phyloP scores from a whole-genome alignment of 2,113 vertebrate genomes.

The Theristicus caerulescens region DNA sequence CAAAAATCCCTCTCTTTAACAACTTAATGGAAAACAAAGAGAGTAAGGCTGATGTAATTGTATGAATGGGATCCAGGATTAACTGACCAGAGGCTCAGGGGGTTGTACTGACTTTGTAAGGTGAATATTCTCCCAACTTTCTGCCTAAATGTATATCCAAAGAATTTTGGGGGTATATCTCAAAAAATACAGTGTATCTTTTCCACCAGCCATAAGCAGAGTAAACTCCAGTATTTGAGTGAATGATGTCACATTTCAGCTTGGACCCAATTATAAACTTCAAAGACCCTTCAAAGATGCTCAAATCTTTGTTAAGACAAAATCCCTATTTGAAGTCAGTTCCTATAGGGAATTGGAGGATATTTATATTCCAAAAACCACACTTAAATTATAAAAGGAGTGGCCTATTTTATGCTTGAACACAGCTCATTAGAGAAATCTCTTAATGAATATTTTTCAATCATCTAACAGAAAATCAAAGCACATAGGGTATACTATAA shows the following conservation, averaged over 20 bases:
- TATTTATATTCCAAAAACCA: conserved; percentile 24
- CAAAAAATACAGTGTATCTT: background rate
- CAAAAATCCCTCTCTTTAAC: background rate
- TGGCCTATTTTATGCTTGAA: conserved; percentile 60
- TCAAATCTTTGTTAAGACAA: conserved; percentile 58
- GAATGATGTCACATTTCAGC: background rate
- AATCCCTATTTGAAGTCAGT: conserved; percentile 43
- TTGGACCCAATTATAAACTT: conserved; percentile 54
- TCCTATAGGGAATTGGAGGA: conserved; percentile 33
- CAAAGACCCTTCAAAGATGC: conserved; percentile 60
- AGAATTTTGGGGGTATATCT: background rate
- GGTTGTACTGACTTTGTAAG: background rate
- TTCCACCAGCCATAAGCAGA: background rate
- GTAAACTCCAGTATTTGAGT: background rate
- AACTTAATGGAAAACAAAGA: background rate
- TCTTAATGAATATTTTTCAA: conserved; percentile 60
- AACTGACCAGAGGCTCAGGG: background rate
- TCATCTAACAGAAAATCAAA: conserved; percentile 47
- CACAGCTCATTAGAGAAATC: conserved; percentile 53
- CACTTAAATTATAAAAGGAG: conserved; percentile 53
- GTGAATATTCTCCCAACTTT: background rate
- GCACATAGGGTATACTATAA: background rate
- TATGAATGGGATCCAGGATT: background rate
- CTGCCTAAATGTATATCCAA: background rate
- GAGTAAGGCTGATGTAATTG: background rate